Percentiles rank a stretch among this genome's conserved stretches.
Conservation (phyloP, 2,797 vertebrate species). For the Pipistrellus pygmaeus region DNA sequence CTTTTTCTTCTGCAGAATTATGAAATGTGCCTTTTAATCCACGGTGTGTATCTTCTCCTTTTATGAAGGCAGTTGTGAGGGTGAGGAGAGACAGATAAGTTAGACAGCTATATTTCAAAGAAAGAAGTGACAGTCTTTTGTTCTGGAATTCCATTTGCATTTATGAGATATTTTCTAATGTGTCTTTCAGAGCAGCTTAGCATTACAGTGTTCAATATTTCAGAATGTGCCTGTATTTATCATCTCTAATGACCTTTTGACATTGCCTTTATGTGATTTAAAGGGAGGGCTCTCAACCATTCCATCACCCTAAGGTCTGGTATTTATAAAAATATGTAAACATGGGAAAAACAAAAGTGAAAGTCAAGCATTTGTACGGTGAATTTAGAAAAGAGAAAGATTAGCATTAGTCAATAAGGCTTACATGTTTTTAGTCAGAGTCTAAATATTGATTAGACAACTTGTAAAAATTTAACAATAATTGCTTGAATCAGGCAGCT, state of each 20-base stretch:
- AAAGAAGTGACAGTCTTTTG: conserved; percentile 79
- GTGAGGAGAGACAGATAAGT: conserved; percentile 80
- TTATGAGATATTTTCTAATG: conserved; percentile 60
- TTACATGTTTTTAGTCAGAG: conserved; percentile 15
- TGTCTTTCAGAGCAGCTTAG: conserved; percentile 36
- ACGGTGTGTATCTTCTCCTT: conserved; percentile 64
- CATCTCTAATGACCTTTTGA: conserved; percentile 16
- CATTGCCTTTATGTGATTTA: not conserved
- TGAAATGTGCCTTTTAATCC: conserved; percentile 52
- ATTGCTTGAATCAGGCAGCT: not conserved
- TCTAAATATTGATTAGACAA: not conserved
- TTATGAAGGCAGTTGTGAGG: conserved; percentile 82
- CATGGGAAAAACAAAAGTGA: not conserved
- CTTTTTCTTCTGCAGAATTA: conserved; percentile 62
- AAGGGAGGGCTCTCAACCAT: not conserved
- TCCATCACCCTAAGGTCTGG: not conserved
- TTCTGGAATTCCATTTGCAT: conserved; percentile 83
- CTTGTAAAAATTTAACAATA: conserved; percentile 21
- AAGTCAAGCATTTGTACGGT: not conserved
- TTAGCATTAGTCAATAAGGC: not conserved
- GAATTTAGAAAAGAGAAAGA: not conserved
- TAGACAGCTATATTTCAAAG: conserved; percentile 80
- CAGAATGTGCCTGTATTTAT: not conserved
- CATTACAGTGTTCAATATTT: not conserved
- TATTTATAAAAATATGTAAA: conserved; percentile 11